These are phyloP conservation scores for Hycleus phaleratus DNA, from an alignment of 1,140 invertebrate genomes.

Conservation along the genomic window DNA sequence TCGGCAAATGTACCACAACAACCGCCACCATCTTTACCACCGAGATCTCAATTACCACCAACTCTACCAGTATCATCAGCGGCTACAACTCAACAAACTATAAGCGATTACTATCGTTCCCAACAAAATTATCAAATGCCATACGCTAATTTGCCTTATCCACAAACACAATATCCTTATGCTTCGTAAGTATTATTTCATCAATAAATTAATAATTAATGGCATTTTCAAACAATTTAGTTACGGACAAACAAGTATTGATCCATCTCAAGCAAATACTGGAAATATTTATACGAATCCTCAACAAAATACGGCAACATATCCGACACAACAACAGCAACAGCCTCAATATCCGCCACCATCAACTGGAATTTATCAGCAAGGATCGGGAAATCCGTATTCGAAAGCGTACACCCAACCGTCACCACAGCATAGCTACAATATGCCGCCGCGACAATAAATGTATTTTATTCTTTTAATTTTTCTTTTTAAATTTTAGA, in stretches of 20 bases:
- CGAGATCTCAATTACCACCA: slow-evolving; percentile 20
- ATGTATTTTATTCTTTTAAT: not conserved
- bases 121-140: slow-evolving; percentile 25
- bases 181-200: slow-evolving; percentile 9
- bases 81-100: slow-evolving; percentile 13
- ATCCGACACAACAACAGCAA: slow-evolving; percentile 26
- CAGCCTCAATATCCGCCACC: slow-evolving; percentile 19
- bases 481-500: not conserved
- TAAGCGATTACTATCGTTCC: slow-evolving; percentile 31
- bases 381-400: slow-evolving; percentile 34
- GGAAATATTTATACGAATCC: slow-evolving; percentile 31
- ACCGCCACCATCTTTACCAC: slow-evolving; percentile 23
- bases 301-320: slow-evolving; percentile 29
- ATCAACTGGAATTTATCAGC: slow-evolving; percentile 24
- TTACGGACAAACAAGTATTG: slow-evolving; percentile 28
- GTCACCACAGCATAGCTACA: slow-evolving; percentile 33
- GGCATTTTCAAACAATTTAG: slow-evolving; percentile 9
- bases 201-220: not conserved
- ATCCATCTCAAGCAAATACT: slow-evolving; percentile 32
- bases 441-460: slow-evolving; percentile 35
- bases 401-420: slow-evolving; percentile 36
- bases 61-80: slow-evolving; percentile 13
- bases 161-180: slow-evolving; percentile 30
- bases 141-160: slow-evolving; percentile 27
- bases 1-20: slow-evolving; percentile 6